phyloP scores from a whole-genome alignment of 2,797 vertebrate species.

The Paramormyrops hopkinsi region DNA sequence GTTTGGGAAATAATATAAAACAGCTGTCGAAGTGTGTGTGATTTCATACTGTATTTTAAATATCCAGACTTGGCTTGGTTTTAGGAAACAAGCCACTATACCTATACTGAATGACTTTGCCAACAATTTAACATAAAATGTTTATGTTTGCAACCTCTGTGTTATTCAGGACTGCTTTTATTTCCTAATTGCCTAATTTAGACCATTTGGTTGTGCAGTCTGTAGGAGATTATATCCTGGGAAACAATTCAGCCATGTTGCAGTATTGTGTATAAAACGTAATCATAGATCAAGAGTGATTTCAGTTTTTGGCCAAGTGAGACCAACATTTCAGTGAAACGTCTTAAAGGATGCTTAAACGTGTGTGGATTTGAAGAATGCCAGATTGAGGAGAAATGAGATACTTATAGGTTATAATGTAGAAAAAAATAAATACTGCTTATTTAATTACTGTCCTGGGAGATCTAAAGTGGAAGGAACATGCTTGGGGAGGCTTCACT shows the following conservation, averaged over 20 bases:
- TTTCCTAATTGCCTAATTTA: slow-evolving; percentile 18
- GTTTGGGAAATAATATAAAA: neutral
- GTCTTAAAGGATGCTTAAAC: neutral
- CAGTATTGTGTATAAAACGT: neutral
- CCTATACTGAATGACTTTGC: neutral
- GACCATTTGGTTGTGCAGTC: slow-evolving; percentile 20
- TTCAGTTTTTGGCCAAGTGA: neutral
- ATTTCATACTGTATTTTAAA: neutral
- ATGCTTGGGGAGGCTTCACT: too few relatives aligned
- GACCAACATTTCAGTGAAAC: neutral
- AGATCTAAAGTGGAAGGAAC: neutral
- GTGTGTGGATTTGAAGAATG: neutral
- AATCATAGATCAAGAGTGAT: neutral
- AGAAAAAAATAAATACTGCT: neutral
- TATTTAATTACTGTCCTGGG: neutral
- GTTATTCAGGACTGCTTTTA: slow-evolving; percentile 24
- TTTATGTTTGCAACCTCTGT: neutral
- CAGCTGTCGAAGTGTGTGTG: neutral
- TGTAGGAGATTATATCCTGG: slow-evolving; percentile 18
- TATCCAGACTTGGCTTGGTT: neutral
- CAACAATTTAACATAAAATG: neutral
- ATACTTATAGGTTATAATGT: neutral
- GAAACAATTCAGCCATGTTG: slow-evolving; percentile 31
- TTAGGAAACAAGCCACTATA: neutral
- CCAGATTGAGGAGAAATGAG: neutral